phyloP scores from a whole-genome alignment of 2,888 invertebrate species.

The Eulithis testata region DNA sequence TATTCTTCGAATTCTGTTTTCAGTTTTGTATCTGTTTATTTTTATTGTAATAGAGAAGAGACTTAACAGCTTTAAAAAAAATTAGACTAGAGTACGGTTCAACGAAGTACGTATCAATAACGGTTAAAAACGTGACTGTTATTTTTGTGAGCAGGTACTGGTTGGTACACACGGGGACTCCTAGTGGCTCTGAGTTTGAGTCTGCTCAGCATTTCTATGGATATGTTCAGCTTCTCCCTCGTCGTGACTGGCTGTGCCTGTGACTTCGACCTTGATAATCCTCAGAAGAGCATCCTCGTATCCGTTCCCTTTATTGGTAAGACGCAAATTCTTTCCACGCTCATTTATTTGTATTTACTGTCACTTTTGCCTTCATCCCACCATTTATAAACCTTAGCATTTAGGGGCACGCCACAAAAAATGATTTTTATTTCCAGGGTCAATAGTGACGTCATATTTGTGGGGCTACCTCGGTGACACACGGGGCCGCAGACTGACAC shows the following conservation, averaged over 20 bases:
- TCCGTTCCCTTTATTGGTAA: slow-evolving; percentile 87
- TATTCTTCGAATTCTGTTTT: no score
- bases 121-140: no score
- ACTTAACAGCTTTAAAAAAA: no score
- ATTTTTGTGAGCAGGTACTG: slow-evolving; percentile 51
- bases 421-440: slow-evolving; percentile 39
- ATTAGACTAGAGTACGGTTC: no score
- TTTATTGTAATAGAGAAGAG: no score
- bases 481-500: slow-evolving; percentile 30
- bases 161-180: slow-evolving; percentile 58
- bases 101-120: no score
- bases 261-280: slow-evolving; percentile 66
- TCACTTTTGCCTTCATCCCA: no score
- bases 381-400: no score
- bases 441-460: slow-evolving; percentile 73
- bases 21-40: no score
- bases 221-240: slow-evolving; percentile 59
- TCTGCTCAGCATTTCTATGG: slow-evolving; percentile 52
- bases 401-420: no score
- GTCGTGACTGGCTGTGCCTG: slow-evolving; percentile 58
- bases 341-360: no score
- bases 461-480: slow-evolving; percentile 77
- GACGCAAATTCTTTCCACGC: slow-evolving; percentile 23
- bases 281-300: slow-evolving; percentile 86
- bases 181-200: slow-evolving; percentile 54